Base-by-base conservation (phyloP, 64 coral and sea anemone genomes). In the Exaiptasia diaphana region DNA sequence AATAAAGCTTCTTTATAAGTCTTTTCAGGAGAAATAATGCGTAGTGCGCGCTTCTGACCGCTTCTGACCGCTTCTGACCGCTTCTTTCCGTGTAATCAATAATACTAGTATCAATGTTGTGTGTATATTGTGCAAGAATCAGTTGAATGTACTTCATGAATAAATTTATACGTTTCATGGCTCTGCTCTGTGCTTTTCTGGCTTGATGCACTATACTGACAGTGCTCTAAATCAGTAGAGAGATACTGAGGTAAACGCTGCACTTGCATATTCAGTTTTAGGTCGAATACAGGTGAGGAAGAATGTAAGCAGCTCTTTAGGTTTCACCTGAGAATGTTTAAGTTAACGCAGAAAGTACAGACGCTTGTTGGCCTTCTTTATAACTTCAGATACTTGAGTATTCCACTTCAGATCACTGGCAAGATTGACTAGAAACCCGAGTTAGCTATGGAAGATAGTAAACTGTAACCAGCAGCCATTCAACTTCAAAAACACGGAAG, bases 361-460 rank as follows among this genome's bases (percentile, higher is more conserved):
- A 38, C 49, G 86, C 30, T 67, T 88, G 20, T 56, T 37, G 18
- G 38, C 43, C 29, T 88, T 88, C 69, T 79, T 80, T 41, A 50
- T 56, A 27, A 88, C 73, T 72, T 81, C 75, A 48, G 15, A 53
- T 82, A 90, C 67, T 38, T 90, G 87, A 53, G 45, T 49, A 73
- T 91, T 91, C 80, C 88, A 91, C 64, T 78, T 76, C 3, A 91
- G 81, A 43, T 91, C 75, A 68, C 59, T 57, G 4, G 89, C 85
- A 58, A 91, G 76, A 48, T 54, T 77, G 64, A 85, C 81, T n/a
- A n/a, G n/a, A n/a, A n/a, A n/a, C n/a, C n/a, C n/a, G n/a, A n/a
- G n/a, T n/a, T n/a, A n/a, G n/a, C n/a, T n/a, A n/a, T n/a, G n/a
- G n/a, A n/a, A n/a, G n/a, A n/a, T n/a, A n/a, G n/a, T n/a, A n/a